Evolutionary conservation across 2,797 vertebrate species (phyloP), one percentile per base, ranked within the genome.

Genomic region (Hemitrygon akajei): DNA sequence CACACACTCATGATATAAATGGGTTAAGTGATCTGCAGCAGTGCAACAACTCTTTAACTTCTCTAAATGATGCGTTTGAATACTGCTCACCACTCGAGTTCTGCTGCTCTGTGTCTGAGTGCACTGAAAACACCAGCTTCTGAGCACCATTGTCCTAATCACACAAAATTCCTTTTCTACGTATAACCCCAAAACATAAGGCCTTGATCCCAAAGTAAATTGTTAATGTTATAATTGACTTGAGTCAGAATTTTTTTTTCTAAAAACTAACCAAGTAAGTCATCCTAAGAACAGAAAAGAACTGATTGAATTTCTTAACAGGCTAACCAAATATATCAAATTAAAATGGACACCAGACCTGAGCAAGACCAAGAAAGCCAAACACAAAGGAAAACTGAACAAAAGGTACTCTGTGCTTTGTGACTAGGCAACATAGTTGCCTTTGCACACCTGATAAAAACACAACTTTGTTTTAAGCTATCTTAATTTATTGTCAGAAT

Each of bases 401-500:
- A 91, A 93, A 93, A 56, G 30, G 20, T 75, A 40, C 20, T 92
- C 37, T 92, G 27, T 0, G 27, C 37, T 56, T 76, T 76, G 27
- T 30, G 69, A 18, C 37, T n/a, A 56, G 16, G 14, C 18, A 73
- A 75, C 47, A 37, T 20, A 69, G 30, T 22, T 69, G 47, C 34
- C 69, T 7, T 73, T 76, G 27, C 25, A 75, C 37, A 93, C 73
- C 25, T 69, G 56, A 69, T 69, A 66, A 93, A 76, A 93, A 37
- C 73, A 40, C 91, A 76, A 93, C 47, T 93, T 75, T 93, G 69
- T 75, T 92, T 93, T 93, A 20, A 25, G 47, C 91, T 89, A 89
- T 20, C 7, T 89, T 27, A 60, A 63, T 87, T 66, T 27, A 12
- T 16, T 30, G 16, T 86, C 27, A n/a, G 1, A 60, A 86, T 5